phyloP scores from a whole-genome alignment of 2,113 vertebrate species.

The Melierax canorus region DNA sequence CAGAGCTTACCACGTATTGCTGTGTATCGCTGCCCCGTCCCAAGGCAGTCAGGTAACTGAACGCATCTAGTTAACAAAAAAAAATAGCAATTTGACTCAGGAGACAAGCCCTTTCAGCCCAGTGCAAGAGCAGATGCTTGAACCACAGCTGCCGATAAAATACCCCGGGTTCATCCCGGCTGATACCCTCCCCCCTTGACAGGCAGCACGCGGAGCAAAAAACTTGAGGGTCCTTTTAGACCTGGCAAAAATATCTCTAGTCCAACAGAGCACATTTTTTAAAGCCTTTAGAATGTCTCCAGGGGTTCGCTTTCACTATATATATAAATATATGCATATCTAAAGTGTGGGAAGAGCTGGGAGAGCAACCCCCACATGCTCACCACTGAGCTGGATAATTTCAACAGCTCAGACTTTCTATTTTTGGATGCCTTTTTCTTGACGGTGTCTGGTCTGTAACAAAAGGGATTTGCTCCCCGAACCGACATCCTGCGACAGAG shows the following conservation, averaged over 20 bases:
- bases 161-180: accelerated
- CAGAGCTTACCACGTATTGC: accelerated
- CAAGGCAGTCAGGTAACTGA: not conserved
- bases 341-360: not conserved
- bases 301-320: not conserved
- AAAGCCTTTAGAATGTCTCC: not conserved
- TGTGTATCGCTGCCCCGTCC: too few species aligned
- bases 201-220: not conserved
- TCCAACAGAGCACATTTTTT: not conserved
- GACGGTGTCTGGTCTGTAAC: not conserved
- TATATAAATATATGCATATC: not conserved
- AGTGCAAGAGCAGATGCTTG: not conserved
- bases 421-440: not conserved
- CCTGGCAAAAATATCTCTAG: not conserved
- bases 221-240: not conserved
- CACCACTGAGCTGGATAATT: not conserved
- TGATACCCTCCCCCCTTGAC: not conserved
- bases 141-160: not conserved
- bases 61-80: not conserved
- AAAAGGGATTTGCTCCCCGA: not conserved
- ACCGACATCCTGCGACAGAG: accelerated
- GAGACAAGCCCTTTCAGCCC: accelerated
- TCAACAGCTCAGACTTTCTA: not conserved
- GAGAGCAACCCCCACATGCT: not conserved
- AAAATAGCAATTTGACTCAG: accelerated